Percentiles rank a stretch among this genome's conserved stretches.
These are phyloP conservation scores for Rhabdomys dilectus DNA, from an alignment of 2,113 vertebrate genomes.

Conservation along the genomic window DNA sequence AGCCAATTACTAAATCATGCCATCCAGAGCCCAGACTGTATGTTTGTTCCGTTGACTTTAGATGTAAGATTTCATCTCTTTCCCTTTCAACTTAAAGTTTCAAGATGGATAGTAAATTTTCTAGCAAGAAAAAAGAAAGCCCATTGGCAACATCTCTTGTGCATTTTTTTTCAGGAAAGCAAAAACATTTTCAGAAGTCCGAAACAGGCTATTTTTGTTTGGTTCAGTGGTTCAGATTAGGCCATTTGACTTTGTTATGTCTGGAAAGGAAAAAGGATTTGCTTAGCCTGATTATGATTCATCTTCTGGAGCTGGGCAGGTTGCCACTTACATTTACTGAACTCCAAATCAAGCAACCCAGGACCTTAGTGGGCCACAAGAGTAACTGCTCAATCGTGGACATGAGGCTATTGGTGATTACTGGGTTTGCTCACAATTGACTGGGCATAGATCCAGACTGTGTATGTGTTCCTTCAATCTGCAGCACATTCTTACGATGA, in stretches of 20 bases:
- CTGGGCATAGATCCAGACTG: neutral
- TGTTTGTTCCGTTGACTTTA: neutral
- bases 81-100: neutral
- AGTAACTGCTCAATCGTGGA: neutral
- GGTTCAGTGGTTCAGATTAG: neutral
- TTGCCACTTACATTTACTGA: neutral
- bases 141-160: neutral
- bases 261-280: constrained; percentile 17
- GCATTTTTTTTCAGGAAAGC: neutral
- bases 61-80: neutral
- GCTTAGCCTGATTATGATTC: constrained; percentile 1
- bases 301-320: constrained; percentile 2
- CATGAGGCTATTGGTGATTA: neutral
- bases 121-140: neutral
- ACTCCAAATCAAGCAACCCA: neutral
- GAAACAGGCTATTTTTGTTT: neutral
- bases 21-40: neutral
- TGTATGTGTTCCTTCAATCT: neutral
- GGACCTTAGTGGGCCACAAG: neutral
- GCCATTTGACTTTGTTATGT: neutral
- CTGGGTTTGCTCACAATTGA: neutral
- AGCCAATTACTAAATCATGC: neutral
- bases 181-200: constrained; percentile 4
- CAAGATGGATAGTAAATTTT: neutral
- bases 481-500: neutral